A percentile compares a stretch with the other conserved stretches of the same genome.
phyloP scores from a whole-genome alignment of 2,888 invertebrate genomes.

The Stictocephala bisonia region DNA sequence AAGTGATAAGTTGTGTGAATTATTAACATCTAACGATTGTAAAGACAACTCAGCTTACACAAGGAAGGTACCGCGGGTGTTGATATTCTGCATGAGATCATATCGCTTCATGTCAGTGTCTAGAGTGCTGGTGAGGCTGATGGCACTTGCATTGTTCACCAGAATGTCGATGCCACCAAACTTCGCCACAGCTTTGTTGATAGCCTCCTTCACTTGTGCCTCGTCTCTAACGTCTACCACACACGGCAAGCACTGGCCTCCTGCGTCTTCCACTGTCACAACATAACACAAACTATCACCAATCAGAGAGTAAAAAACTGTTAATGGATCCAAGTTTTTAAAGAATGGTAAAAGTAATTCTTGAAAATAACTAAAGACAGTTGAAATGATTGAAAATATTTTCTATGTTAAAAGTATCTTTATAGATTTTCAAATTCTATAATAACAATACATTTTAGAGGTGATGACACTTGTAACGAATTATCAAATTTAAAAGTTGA shows the following conservation, averaged over 20 bases:
- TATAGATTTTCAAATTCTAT: no score
- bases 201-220: constrained; percentile 76
- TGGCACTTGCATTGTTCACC: constrained; percentile 97
- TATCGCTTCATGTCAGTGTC: constrained; percentile 95
- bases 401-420: no score
- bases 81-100: constrained; percentile 95
- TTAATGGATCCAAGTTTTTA: no score
- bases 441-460: no score
- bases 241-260: constrained; percentile 88
- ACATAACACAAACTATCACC: no score
- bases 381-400: no score
- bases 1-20: background rate
- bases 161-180: constrained; percentile 97
- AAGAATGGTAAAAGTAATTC: no score
- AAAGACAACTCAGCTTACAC: constrained; percentile 73
- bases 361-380: no score
- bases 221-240: constrained; percentile 91
- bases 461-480: no score
- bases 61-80: constrained; percentile 94
- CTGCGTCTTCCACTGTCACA: constrained; percentile 89
- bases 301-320: no score
- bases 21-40: background rate
- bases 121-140: constrained; percentile 83
- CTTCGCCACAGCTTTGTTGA: constrained; percentile 79
- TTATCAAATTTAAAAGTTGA: no score